These are phyloP conservation scores for Exephanes ischioxanthus DNA, from an alignment of 2,888 invertebrate species.

Conservation along the genomic window DNA sequence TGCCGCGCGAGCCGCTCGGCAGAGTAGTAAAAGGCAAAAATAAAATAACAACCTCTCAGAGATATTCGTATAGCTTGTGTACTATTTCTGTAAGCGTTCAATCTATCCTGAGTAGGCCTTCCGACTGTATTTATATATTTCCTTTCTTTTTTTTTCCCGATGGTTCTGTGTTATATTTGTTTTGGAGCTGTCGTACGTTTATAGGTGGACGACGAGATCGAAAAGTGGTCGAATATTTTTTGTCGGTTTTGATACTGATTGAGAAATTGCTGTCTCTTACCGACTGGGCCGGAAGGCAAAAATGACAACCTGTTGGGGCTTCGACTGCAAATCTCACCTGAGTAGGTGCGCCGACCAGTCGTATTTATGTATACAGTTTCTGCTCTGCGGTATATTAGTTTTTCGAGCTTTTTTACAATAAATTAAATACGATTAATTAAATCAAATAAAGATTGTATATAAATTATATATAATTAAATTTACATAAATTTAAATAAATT, in stretches of 20 bases:
- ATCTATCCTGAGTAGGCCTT: not conserved
- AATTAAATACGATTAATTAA: no score
- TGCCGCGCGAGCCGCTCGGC: constrained; percentile 38
- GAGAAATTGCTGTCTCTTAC: no score
- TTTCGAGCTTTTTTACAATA: no score
- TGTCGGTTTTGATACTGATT: not conserved
- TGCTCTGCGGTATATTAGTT: no score
- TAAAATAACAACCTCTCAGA: constrained; percentile 33
- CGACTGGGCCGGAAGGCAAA: not conserved
- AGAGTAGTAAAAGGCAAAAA: constrained; percentile 8
- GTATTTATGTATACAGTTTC: no score
- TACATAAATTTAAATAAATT: no score
- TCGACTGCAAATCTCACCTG: no score
- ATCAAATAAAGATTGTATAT: no score
- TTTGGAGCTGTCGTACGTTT: not conserved
- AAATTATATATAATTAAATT: no score
- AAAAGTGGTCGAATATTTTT: not conserved
- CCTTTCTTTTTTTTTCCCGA: not conserved
- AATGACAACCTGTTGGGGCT: not conserved
- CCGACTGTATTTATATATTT: constrained; percentile 20
- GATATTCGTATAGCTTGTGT: constrained; percentile 19
- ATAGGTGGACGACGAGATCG: not conserved
- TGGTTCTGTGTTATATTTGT: not conserved
- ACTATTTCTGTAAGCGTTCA: constrained; percentile 48
- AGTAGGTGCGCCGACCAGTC: no score